These are phyloP conservation scores for Teleopsis dalmanni DNA, from an alignment of 1,140 invertebrate species.

Conservation along the genomic window DNA sequence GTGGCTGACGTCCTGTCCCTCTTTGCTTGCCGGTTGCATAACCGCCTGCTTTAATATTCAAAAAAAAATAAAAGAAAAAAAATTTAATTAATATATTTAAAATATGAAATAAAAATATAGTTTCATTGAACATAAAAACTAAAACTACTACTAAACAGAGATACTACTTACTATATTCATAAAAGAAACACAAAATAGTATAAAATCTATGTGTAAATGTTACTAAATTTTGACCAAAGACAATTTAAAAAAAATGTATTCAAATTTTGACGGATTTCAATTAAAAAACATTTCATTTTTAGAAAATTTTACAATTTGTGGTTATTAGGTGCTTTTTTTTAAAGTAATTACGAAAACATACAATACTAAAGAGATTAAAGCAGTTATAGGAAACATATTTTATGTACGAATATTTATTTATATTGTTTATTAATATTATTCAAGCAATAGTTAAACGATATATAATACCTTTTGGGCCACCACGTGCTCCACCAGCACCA, in stretches of 20 bases:
- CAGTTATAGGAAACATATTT: background rate
- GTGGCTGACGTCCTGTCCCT: constrained; percentile 39
- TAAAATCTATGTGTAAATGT: background rate
- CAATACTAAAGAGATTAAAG: too few species aligned
- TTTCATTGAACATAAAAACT: background rate
- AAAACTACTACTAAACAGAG: constrained; percentile 1
- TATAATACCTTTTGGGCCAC: constrained; percentile 39
- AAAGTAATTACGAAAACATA: background rate
- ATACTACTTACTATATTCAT: background rate
- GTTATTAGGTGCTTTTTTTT: too few species aligned
- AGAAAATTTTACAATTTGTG: background rate
- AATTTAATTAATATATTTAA: background rate
- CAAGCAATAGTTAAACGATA: too few species aligned
- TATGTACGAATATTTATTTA: background rate
- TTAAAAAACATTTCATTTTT: background rate
- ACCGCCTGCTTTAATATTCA: constrained; percentile 20
- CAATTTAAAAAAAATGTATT: background rate
- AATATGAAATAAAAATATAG: background rate
- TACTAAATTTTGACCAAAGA: background rate
- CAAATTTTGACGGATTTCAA: background rate
- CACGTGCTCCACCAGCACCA: constrained; percentile 27
- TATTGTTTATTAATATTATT: background rate
- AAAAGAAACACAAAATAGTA: constrained; percentile 4
- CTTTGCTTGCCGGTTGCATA: constrained; percentile 45
- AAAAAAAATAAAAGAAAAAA: constrained; percentile 4